phyloP scores from a whole-genome alignment of 1,140 invertebrate genomes.

The Diachasma alloeum region DNA sequence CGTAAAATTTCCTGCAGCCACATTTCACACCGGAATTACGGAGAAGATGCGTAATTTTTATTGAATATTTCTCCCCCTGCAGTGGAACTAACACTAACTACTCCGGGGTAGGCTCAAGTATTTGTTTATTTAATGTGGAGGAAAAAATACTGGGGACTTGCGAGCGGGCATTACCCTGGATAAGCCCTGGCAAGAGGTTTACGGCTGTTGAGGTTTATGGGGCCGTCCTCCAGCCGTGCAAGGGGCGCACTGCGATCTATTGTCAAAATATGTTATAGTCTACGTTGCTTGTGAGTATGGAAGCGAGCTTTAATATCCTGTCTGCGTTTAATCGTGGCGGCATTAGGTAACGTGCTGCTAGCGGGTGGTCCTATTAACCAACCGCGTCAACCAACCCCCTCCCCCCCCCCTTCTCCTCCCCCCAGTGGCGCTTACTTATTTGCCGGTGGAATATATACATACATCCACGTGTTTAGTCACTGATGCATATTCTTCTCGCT shows the following conservation, averaged over 20 bases:
- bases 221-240: background rate
- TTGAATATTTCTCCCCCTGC: too few species aligned
- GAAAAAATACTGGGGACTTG: background rate
- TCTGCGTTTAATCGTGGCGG: slow-evolving; percentile 58
- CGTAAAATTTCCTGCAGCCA: too few species aligned
- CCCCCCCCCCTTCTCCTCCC: background rate
- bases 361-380: slow-evolving; percentile 56
- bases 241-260: slow-evolving; percentile 44
- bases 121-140: background rate
- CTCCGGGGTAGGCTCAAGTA: background rate
- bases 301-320: slow-evolving; percentile 59
- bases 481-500: background rate
- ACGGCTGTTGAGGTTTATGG: slow-evolving; percentile 55
- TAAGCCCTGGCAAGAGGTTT: slow-evolving; percentile 50
- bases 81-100: background rate
- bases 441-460: background rate
- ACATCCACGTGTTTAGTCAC: background rate
- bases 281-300: background rate
- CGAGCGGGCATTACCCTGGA: slow-evolving; percentile 25
- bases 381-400: slow-evolving; percentile 25
- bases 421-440: background rate
- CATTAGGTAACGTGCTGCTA: slow-evolving; percentile 48
- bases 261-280: slow-evolving; percentile 54
- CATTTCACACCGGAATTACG: too few species aligned
- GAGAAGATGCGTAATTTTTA: too few species aligned